Evolutionary conservation across 2,113 vertebrate genomes (phyloP).

Genomic region (Tupaia tana): DNA sequence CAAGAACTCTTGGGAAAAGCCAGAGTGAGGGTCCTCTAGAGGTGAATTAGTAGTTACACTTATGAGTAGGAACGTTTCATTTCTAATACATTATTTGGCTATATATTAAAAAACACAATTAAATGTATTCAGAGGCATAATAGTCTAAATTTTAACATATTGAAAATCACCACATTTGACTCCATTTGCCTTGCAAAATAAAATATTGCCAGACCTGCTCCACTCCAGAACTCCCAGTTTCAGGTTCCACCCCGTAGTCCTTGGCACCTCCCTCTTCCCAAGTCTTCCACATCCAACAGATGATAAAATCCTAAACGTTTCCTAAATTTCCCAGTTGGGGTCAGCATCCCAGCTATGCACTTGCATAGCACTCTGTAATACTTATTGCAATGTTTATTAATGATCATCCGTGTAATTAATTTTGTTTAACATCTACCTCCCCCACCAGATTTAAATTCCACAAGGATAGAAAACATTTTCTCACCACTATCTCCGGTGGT

Average conservation of each 20-base stretch:
- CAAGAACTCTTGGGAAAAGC: background rate
- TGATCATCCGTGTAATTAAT: constrained; percentile 30
- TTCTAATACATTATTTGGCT: background rate
- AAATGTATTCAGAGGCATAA: background rate
- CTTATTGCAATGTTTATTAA: background rate
- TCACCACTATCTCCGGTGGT: background rate
- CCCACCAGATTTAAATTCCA: constrained; percentile 37
- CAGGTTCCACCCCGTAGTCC: accelerated
- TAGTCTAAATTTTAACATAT: background rate
- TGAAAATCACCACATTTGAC: background rate
- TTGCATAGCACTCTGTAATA: background rate
- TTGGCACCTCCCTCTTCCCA: background rate
- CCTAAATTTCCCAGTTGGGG: background rate
- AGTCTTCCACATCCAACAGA: no score
- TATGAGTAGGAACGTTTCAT: background rate
- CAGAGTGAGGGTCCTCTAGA: background rate
- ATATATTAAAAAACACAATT: background rate
- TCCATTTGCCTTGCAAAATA: background rate
- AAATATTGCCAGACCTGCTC: background rate
- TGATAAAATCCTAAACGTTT: no score
- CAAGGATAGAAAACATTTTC: background rate
- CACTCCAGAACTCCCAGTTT: background rate
- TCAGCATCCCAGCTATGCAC: background rate
- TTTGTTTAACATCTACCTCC: constrained; percentile 21
- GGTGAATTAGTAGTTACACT: background rate